phyloP scores from a whole-genome alignment of 2,797 vertebrate species.

The Dermochelys coriacea region DNA sequence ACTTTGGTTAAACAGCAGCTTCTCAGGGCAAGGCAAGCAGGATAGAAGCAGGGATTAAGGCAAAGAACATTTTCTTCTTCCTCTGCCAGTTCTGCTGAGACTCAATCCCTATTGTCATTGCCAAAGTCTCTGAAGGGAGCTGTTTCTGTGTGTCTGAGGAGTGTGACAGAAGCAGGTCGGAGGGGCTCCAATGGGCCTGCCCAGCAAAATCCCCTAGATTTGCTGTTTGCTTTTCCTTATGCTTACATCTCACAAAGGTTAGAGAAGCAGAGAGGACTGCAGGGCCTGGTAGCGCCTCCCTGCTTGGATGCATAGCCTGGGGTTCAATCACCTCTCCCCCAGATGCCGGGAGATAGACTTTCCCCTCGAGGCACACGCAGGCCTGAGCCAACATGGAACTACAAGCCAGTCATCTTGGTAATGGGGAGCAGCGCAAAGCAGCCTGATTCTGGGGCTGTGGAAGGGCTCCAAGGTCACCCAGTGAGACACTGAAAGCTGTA shows the following conservation, averaged over 20 bases:
- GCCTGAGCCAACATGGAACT: not conserved
- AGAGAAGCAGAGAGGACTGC: not conserved
- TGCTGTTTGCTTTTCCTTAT: not conserved
- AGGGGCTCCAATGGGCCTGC: not conserved
- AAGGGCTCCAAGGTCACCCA: not conserved
- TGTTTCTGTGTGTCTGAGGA: not conserved
- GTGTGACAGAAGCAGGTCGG: not conserved
- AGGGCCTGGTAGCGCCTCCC: not conserved
- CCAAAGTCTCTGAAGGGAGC: not conserved
- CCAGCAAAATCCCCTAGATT: conserved; percentile 20
- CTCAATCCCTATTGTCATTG: conserved; percentile 37
- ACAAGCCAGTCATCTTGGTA: not conserved
- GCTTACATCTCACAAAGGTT: not conserved
- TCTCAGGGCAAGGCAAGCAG: conserved; percentile 11
- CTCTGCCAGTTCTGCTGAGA: conserved; percentile 38
- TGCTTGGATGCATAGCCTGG: not conserved
- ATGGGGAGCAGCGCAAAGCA: not conserved
- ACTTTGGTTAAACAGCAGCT: conserved; percentile 24
- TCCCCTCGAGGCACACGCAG: not conserved
- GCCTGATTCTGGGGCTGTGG: not conserved
- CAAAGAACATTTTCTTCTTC: conserved; percentile 51
- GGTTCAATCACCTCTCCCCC: not conserved
- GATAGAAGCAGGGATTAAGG: conserved; percentile 45
- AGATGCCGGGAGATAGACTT: not conserved
- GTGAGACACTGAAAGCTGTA: not conserved